Conservation (phyloP, 2,888 invertebrate genomes). For the Brachylomia viminalis region DNA sequence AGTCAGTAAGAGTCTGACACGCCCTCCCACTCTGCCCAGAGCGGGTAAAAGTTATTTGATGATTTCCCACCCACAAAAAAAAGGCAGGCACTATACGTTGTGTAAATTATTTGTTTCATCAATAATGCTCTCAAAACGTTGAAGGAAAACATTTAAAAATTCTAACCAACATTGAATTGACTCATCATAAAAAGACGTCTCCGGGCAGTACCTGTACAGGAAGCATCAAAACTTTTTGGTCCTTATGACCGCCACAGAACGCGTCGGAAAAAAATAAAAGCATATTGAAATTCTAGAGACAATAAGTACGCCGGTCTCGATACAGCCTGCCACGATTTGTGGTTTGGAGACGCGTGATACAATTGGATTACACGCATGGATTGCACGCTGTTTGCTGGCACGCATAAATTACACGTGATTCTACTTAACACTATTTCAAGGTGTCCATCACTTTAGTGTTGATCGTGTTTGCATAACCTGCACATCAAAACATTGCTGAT, state of each 20-base stretch:
- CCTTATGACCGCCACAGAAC: neutral
- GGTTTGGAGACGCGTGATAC: neutral
- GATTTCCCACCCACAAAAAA: too few relatives aligned
- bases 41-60: too few relatives aligned
- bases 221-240: neutral
- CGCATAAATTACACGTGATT: slow-evolving; percentile 50
- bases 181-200: neutral
- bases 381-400: slow-evolving; percentile 13
- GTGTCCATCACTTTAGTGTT: neutral
- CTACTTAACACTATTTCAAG: slow-evolving; percentile 15
- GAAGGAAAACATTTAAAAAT: neutral
- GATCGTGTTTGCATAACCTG: neutral
- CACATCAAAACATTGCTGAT: neutral
- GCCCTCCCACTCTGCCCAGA: too few relatives aligned
- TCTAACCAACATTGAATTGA: neutral
- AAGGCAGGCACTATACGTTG: neutral
- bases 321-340: slow-evolving; percentile 13
- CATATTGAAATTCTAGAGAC: slow-evolving; percentile 6
- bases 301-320: slow-evolving; percentile 8
- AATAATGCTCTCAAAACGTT: neutral
- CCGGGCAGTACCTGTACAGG: neutral
- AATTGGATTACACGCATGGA: slow-evolving; percentile 48
- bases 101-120: neutral
- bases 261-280: neutral
- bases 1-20: too few relatives aligned